Conservation (phyloP, 2,888 invertebrate genomes). For the Drosophila paramelanica region DNA sequence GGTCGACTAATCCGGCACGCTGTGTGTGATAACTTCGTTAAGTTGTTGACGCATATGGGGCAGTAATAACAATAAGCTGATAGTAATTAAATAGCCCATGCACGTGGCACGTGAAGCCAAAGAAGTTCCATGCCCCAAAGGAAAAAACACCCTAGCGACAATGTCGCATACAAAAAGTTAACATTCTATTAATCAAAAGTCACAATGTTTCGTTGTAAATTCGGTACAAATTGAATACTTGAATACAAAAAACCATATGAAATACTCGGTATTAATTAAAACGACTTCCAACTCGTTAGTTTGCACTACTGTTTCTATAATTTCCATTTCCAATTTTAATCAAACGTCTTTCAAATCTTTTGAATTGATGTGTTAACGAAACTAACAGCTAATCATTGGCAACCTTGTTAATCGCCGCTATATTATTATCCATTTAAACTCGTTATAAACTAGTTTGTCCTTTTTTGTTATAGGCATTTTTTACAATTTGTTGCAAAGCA, state of each 20-base stretch:
- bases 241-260: neutral
- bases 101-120: constrained; percentile 54
- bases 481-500: too few relatives aligned
- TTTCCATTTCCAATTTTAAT: too few relatives aligned
- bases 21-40: constrained; percentile 72
- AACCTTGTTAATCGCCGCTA: too few relatives aligned
- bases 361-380: too few relatives aligned
- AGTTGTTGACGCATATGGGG: constrained; percentile 65
- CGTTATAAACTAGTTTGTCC: neutral
- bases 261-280: neutral
- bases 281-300: too few relatives aligned
- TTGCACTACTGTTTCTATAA: too few relatives aligned
- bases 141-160: too few relatives aligned
- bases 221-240: neutral
- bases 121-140: constrained; percentile 9
- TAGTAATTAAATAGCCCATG: constrained; percentile 69
- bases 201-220: neutral
- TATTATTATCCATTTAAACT: too few relatives aligned
- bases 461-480: too few relatives aligned
- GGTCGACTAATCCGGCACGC: constrained; percentile 67
- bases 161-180: constrained; percentile 3
- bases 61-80: constrained; percentile 74
- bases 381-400: too few relatives aligned
- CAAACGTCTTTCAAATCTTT: too few relatives aligned
- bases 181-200: neutral